Conservation (phyloP, 1,140 invertebrate genomes). For the Ceratoteleas bidentatus region DNA sequence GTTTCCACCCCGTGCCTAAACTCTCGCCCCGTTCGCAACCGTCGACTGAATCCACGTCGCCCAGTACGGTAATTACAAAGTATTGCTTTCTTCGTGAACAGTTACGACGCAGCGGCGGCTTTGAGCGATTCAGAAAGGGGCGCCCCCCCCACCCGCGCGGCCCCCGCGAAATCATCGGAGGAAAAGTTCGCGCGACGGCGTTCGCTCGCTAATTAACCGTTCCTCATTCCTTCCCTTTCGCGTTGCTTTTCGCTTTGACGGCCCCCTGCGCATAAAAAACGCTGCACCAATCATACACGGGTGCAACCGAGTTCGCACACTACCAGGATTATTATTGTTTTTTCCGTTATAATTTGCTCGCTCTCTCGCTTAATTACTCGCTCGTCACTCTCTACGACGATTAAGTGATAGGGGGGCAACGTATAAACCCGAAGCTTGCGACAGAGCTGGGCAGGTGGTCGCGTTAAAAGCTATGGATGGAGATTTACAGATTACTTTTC, state of each 20-base stretch:
- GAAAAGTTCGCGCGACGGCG: constrained; percentile 31
- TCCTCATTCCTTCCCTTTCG: constrained; percentile 59
- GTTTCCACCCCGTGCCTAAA: constrained; percentile 40
- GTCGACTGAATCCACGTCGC: too few species aligned
- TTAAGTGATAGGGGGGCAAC: constrained; percentile 40
- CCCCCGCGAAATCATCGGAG: constrained; percentile 54
- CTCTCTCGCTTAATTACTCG: constrained; percentile 7
- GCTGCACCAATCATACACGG: constrained; percentile 56
- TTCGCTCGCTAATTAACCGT: constrained; percentile 61
- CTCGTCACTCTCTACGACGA: constrained; percentile 21
- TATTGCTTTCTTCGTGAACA: constrained; percentile 79
- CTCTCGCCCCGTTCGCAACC: constrained; percentile 12
- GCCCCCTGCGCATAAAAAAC: constrained; percentile 51
- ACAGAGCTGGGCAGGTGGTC: constrained; percentile 14
- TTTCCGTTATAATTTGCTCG: constrained; percentile 33
- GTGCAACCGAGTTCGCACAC: constrained; percentile 54
- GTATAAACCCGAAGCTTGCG: constrained; percentile 22
- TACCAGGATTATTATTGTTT: constrained; percentile 64
- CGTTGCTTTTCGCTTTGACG: too few species aligned
- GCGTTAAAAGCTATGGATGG: constrained; percentile 58
- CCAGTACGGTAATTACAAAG: constrained; percentile 76
- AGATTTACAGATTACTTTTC: constrained; percentile 51
- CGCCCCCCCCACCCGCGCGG: constrained; percentile 32
- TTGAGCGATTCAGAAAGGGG: constrained; percentile 64
- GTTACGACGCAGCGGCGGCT: constrained; percentile 64